phyloP scores from a whole-genome alignment of 2,888 invertebrate species.

The Sylvicola cinctus region DNA sequence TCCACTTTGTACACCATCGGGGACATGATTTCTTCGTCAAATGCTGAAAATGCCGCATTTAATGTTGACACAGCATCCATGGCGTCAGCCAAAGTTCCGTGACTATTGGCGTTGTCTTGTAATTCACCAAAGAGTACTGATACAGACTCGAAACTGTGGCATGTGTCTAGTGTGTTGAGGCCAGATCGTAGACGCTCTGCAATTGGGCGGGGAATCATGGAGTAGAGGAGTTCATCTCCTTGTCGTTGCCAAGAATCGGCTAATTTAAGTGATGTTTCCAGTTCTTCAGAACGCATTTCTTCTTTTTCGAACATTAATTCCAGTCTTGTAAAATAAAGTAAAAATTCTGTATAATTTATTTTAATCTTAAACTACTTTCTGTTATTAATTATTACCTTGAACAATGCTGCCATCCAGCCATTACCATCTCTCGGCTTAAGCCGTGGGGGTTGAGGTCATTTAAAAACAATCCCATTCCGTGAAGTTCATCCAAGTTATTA shows the following conservation, averaged over 20 bases:
- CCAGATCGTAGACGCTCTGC: slow-evolving; percentile 63
- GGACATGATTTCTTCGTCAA: slow-evolving; percentile 64
- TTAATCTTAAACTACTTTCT: background rate
- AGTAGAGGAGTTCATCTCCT: slow-evolving; percentile 70
- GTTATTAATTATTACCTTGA: slow-evolving; percentile 29
- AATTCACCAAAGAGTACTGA: slow-evolving; percentile 23
- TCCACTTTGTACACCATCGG: slow-evolving; percentile 85
- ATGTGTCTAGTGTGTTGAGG: slow-evolving; percentile 54
- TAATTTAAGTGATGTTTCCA: slow-evolving; percentile 56
- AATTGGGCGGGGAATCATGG: slow-evolving; percentile 77
- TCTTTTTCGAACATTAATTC: slow-evolving; percentile 68
- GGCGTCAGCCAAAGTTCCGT: slow-evolving; percentile 28
- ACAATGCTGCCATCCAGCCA: slow-evolving; percentile 70
- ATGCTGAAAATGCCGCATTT: slow-evolving; percentile 68
- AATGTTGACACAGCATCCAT: slow-evolving; percentile 68
- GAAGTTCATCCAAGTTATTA: slow-evolving; percentile 64
- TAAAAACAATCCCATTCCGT: slow-evolving; percentile 54
- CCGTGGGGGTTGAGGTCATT: slow-evolving; percentile 76
- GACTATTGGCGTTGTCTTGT: slow-evolving; percentile 9
- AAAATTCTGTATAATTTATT: background rate
- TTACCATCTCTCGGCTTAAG: slow-evolving; percentile 58
- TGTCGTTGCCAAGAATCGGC: slow-evolving; percentile 69
- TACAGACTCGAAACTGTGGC: slow-evolving; percentile 39
- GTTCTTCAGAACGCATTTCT: slow-evolving; percentile 53
- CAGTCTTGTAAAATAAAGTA: slow-evolving; percentile 25